phyloP scores from a whole-genome alignment of 2,113 vertebrate genomes.

The Hyperopisus bebe region DNA sequence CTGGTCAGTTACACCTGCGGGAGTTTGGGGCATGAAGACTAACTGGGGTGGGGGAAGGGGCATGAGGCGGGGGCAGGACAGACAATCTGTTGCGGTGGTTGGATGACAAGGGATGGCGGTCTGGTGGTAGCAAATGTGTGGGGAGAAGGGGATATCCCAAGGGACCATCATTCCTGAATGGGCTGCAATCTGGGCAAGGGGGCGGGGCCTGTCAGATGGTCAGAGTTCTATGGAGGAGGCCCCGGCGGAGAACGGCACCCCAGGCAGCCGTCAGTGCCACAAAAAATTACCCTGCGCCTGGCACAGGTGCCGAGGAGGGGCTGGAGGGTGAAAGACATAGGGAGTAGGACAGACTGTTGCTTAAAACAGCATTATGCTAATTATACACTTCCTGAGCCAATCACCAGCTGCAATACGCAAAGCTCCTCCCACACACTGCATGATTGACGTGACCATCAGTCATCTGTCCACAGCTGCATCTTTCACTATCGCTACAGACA shows the following conservation, averaged over 20 bases:
- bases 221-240: slow-evolving; percentile 25
- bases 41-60: not conserved
- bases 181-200: not conserved
- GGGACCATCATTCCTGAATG: not conserved
- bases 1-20: not conserved
- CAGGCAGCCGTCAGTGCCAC: not conserved
- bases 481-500: not conserved
- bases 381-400: slow-evolving; percentile 39
- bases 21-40: not conserved
- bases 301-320: not conserved
- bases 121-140: not conserved
- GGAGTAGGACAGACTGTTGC: slow-evolving; percentile 13
- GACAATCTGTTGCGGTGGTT: slow-evolving; percentile 29
- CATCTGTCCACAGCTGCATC: slow-evolving; percentile 4
- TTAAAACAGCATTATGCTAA: slow-evolving; percentile 43
- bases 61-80: slow-evolving; percentile 2
- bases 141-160: not conserved
- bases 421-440: slow-evolving; percentile 15
- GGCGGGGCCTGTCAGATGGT: slow-evolving; percentile 33
- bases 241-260: not conserved
- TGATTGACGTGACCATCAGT: not conserved
- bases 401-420: slow-evolving; percentile 30
- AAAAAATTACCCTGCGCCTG: not conserved
- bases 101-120: not conserved
- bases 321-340: not conserved